These are phyloP conservation scores for Caranx ignobilis DNA, from an alignment of 2,113 vertebrate species.

Conservation along the genomic window DNA sequence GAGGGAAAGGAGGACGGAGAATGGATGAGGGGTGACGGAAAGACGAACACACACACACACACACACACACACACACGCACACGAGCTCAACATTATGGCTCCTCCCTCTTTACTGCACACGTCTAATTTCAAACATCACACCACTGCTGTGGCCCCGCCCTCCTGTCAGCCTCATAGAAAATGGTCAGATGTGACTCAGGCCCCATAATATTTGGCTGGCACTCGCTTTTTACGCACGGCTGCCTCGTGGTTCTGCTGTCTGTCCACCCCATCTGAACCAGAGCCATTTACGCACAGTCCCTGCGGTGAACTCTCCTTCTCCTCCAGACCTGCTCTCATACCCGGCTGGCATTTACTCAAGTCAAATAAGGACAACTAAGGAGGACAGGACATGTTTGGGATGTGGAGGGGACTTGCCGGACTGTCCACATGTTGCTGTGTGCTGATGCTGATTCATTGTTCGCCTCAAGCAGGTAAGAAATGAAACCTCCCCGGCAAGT, in stretches of 20 bases:
- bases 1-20: background rate
- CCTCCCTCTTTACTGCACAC: slow-evolving; percentile 59
- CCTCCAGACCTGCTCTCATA: background rate
- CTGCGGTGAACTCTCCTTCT: background rate
- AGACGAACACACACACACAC: slow-evolving; percentile 33
- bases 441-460: slow-evolving; percentile 65
- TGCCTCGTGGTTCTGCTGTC: background rate
- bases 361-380: background rate
- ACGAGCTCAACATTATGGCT: slow-evolving; percentile 34
- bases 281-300: slow-evolving; percentile 11
- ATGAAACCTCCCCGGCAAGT: background rate
- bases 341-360: background rate
- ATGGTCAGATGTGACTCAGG: slow-evolving; percentile 24
- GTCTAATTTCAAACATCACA: slow-evolving; percentile 79
- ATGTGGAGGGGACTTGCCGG: slow-evolving; percentile 36
- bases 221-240: background rate
- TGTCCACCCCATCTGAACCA: background rate
- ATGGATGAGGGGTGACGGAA: slow-evolving; percentile 16
- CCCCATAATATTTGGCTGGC: slow-evolving; percentile 22
- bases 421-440: slow-evolving; percentile 54
- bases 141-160: slow-evolving; percentile 81
- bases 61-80: slow-evolving; percentile 36
- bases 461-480: slow-evolving; percentile 67
- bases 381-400: slow-evolving; percentile 52
- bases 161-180: slow-evolving; percentile 44